Evolutionary conservation across 2,888 invertebrate genomes (phyloP).

Genomic region (Urechis unicinctus): DNA sequence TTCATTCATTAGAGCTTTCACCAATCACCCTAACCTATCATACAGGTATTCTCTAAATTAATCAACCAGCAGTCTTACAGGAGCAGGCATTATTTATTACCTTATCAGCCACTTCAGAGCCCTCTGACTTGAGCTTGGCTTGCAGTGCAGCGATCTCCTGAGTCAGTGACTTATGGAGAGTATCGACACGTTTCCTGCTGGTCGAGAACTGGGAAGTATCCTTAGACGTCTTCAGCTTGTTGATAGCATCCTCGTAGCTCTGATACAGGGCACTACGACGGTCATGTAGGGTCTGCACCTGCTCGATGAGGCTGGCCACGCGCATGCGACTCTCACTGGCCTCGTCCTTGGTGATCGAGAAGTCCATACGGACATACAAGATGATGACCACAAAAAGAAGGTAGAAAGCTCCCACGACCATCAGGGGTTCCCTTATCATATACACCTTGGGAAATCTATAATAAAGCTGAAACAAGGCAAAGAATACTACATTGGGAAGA

Average conservation of each 20-base stretch:
- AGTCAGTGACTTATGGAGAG: constrained; percentile 59
- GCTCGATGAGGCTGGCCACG: constrained; percentile 54
- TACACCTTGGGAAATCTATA: constrained; percentile 80
- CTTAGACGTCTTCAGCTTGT: constrained; percentile 59
- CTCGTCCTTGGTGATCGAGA: constrained; percentile 70
- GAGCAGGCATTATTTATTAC: too few relatives aligned
- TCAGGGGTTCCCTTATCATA: constrained; percentile 86
- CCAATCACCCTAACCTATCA: not conserved
- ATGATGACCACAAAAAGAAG: constrained; percentile 85
- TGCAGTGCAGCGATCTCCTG: constrained; percentile 55
- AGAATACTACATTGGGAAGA: not conserved
- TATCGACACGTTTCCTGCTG: constrained; percentile 57
- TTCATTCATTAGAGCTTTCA: not conserved
- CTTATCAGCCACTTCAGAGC: constrained; percentile 60
- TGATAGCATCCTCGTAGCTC: constrained; percentile 59
- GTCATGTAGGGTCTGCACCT: constrained; percentile 59
- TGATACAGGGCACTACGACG: constrained; percentile 59
- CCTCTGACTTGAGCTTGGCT: constrained; percentile 57
- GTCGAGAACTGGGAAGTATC: constrained; percentile 52
- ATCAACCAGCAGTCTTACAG: not conserved
- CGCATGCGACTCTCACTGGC: constrained; percentile 54
- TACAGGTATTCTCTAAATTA: not conserved
- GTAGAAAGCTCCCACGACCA: constrained; percentile 82
- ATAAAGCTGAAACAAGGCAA: constrained; percentile 56
- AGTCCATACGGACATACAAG: constrained; percentile 89